Conservation (phyloP, 2,797 vertebrate species). For the Nannoperca australis region DNA sequence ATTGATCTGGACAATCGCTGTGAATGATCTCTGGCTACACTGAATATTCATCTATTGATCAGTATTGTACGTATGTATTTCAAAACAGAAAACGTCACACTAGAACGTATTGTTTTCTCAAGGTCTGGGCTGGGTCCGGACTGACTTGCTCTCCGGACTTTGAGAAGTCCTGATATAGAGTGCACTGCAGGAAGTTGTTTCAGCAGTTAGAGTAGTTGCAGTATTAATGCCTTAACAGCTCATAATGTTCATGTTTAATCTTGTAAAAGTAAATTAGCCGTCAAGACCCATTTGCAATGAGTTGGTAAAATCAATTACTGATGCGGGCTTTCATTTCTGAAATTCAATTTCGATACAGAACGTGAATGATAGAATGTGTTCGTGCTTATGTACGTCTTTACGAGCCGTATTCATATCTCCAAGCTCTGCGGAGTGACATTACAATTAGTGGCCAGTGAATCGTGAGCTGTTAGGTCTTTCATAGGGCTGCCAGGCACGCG, state of each 20-base stretch:
- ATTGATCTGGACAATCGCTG: too few relatives aligned
- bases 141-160: too few relatives aligned
- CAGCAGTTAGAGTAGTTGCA: conserved; percentile 44
- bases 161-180: background rate
- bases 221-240: conserved; percentile 61
- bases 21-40: too few relatives aligned
- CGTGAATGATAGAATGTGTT: conserved; percentile 44
- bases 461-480: conserved; percentile 80
- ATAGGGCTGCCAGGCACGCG: conserved; percentile 66
- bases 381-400: conserved; percentile 65
- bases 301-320: conserved; percentile 76
- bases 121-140: too few relatives aligned
- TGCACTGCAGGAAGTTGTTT: conserved; percentile 38
- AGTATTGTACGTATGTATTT: too few relatives aligned
- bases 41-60: too few relatives aligned
- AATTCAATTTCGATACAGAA: conserved; percentile 67
- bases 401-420: conserved; percentile 71
- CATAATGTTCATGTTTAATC: conserved; percentile 76
- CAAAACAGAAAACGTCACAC: too few relatives aligned
- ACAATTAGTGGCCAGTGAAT: conserved; percentile 86
- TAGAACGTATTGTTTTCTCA: too few relatives aligned
- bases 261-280: conserved; percentile 74
- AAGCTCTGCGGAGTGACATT: conserved; percentile 76
- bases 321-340: conserved; percentile 64
- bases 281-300: conserved; percentile 73